These are phyloP conservation scores for Semicossyphus pulcher DNA, from an alignment of 2,113 vertebrate species.

Conservation along the genomic window DNA sequence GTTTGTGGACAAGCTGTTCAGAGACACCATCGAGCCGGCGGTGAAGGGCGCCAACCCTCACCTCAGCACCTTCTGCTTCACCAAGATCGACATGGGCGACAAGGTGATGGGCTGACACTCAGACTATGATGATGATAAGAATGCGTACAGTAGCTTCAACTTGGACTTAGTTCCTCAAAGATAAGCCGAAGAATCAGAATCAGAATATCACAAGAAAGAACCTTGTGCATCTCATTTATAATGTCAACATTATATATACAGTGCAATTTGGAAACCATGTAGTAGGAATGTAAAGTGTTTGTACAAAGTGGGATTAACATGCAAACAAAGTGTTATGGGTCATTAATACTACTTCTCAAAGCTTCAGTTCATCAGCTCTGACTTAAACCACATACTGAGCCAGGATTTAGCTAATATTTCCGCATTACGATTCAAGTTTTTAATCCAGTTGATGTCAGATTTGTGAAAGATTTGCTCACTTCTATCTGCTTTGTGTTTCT, in stretches of 20 bases:
- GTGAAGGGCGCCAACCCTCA: slow-evolving; percentile 91
- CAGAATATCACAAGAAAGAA: neutral
- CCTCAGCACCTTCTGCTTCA: slow-evolving; percentile 94
- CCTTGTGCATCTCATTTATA: too few relatives aligned
- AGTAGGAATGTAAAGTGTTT: too few relatives aligned
- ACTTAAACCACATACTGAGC: neutral
- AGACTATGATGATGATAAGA: neutral
- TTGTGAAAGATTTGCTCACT: neutral
- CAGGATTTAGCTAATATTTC: neutral
- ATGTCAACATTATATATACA: too few relatives aligned
- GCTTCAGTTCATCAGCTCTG: neutral
- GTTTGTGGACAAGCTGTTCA: slow-evolving; percentile 96
- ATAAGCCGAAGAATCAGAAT: neutral
- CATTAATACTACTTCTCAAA: too few relatives aligned
- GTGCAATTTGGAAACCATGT: too few relatives aligned
- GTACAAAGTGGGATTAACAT: too few relatives aligned
- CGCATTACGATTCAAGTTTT: neutral
- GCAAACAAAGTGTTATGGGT: too few relatives aligned
- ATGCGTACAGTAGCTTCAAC: too few relatives aligned
- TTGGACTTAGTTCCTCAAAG: too few relatives aligned
- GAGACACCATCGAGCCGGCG: slow-evolving; percentile 95
- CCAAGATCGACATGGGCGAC: slow-evolving; percentile 93
- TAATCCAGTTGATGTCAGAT: neutral
- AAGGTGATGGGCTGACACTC: slow-evolving; percentile 83
- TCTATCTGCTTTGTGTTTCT: slow-evolving; percentile 7